Percentiles rank a stretch among this genome's conserved stretches.
These are phyloP conservation scores for Enteromius anoplus DNA, from an alignment of 2,797 vertebrate species.

Conservation along the genomic window DNA sequence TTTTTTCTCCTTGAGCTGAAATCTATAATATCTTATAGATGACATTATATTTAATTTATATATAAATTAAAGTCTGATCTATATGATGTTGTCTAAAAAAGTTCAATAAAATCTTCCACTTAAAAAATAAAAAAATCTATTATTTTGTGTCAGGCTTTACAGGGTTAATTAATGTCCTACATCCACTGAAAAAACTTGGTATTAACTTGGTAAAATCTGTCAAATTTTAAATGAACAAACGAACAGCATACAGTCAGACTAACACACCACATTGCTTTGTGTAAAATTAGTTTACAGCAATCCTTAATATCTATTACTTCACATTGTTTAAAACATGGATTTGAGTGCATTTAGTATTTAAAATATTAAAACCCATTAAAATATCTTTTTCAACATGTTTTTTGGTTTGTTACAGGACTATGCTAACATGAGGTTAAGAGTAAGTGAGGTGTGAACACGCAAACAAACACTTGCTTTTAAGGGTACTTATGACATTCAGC, in stretches of 20 bases:
- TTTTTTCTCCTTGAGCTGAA: not conserved
- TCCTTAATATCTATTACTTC: not conserved
- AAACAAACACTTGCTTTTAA: conserved; percentile 8
- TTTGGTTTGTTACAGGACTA: not conserved
- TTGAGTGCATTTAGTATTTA: not conserved
- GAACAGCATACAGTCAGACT: not conserved
- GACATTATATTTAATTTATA: too few relatives aligned
- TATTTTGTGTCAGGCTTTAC: not conserved
- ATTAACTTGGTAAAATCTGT: not conserved
- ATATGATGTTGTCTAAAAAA: not conserved
- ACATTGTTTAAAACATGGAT: not conserved
- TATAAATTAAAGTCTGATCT: not conserved
- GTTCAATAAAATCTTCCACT: not conserved
- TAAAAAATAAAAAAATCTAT: not conserved
- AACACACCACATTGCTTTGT: not conserved
- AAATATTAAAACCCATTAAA: not conserved
- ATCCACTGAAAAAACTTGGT: not conserved
- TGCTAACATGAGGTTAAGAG: conserved; percentile 21
- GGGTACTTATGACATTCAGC: conserved; percentile 51
- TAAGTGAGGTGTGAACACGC: conserved; percentile 23
- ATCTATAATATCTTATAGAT: not conserved
- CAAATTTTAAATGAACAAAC: not conserved
- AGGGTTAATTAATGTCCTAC: not conserved
- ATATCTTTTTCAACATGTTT: not conserved
- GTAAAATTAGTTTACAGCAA: not conserved